Evolutionary conservation across 2,888 invertebrate genomes (phyloP), one percentile per base, ranked within the genome.

Genomic region (Phania funesta): DNA sequence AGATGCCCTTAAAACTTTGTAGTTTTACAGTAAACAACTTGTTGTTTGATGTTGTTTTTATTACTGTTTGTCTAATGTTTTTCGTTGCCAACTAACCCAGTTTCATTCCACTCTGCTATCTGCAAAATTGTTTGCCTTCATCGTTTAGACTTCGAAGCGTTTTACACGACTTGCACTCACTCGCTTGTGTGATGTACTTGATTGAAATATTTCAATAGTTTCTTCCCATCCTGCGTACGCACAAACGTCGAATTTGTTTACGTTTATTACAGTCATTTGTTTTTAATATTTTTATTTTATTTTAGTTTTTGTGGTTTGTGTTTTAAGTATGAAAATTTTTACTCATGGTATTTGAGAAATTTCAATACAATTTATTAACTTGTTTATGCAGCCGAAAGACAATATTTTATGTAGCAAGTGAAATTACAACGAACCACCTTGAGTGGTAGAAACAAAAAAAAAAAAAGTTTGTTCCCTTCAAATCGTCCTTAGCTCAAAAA

Each of bases 61-160:
- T 9, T 35, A 1, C 2, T 38, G 11, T 13, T 11, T 9, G 13
- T 50, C 32, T 58, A 13, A 8, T 46, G 13, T 71, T 58, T 9
- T 46, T 56, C 48, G 64, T 64, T 78, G 71, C 78, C 65, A 78
- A 71, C 54, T 58, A 52, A 71, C 56, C 71, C 22, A 65, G 32
- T 71, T 71, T 54, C 0, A n/a, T n/a, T 20, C 0, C 32, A 18
- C 38, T 29, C n/a, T 13, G 20, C 6, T 38, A 44, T 48, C 11
- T 11, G 22, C 16, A 32, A 48, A 20, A 6, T 16, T 62, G 16
- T 64, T 62, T 48, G 18, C 4, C 32, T 26, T 18, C 1, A 52
- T 20, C n/a, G 8, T 16, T 9, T 9, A 29, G 8, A 16, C 16
- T 9, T 52, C 9, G 16, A 52, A 29, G 26, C 8, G 16, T 29